These are phyloP conservation scores for Aspiorhynchus laticeps DNA, from an alignment of 2,113 vertebrate genomes.

Conservation along the genomic window DNA sequence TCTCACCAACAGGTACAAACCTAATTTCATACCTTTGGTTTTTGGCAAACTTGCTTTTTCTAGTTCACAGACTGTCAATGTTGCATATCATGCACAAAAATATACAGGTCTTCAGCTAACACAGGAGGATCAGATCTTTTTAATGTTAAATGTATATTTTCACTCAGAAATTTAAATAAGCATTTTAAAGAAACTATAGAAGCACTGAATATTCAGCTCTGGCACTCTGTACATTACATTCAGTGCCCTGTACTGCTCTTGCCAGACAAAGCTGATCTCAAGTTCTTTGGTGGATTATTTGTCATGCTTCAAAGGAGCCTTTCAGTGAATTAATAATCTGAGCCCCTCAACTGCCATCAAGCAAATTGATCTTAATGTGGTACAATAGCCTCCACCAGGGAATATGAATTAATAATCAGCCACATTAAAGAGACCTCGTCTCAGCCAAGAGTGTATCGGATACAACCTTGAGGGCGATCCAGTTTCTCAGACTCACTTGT, in stretches of 20 bases:
- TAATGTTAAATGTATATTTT: neutral
- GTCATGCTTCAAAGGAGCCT: conserved; percentile 70
- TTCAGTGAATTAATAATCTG: conserved; percentile 75
- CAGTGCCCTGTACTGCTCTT: conserved; percentile 26
- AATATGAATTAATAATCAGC: conserved; percentile 76
- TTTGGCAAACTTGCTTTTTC: neutral
- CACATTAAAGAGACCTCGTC: conserved; percentile 73
- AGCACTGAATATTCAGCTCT: neutral
- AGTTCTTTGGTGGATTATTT: conserved; percentile 67
- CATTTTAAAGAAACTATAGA: neutral
- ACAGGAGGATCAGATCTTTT: neutral
- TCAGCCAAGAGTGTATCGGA: conserved; percentile 67
- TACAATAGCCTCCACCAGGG: conserved; percentile 70
- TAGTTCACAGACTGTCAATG: neutral
- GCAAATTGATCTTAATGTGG: conserved; percentile 78
- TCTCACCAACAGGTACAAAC: conserved; percentile 83
- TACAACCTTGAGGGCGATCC: conserved; percentile 59
- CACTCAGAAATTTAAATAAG: neutral
- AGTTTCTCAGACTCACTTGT: conserved; percentile 56
- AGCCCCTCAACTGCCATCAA: conserved; percentile 72
- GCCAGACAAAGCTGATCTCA: conserved; percentile 48
- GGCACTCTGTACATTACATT: conserved; percentile 3
- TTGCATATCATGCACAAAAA: neutral
- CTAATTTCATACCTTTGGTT: neutral
- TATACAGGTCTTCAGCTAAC: neutral